Percentiles rank a stretch among this genome's conserved stretches.
phyloP scores from a whole-genome alignment of 2,888 invertebrate species.

The Phaonia tiefii region DNA sequence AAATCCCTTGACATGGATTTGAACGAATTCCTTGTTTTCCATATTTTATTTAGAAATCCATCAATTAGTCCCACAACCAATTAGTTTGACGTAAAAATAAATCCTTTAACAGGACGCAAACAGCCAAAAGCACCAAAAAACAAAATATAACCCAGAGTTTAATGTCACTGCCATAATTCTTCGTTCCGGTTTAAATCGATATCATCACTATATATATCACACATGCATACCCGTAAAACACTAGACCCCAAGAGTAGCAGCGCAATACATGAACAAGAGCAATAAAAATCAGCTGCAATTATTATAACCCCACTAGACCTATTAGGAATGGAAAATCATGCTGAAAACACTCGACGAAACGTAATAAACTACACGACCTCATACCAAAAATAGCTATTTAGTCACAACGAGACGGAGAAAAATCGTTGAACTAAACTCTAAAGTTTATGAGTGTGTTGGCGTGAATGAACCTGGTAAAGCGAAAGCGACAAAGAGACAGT shows the following conservation, averaged over 20 bases:
- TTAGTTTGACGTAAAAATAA: constrained; percentile 33
- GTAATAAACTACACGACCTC: not conserved
- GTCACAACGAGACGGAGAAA: constrained; percentile 5
- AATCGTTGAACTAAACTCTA: not conserved
- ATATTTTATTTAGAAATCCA: constrained; percentile 34
- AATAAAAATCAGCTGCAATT: constrained; percentile 46
- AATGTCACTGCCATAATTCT: constrained; percentile 40
- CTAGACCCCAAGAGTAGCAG: not conserved
- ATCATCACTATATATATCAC: constrained; percentile 15
- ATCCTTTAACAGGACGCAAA: not conserved
- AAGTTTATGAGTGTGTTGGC: constrained; percentile 40
- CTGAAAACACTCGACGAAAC: constrained; percentile 3
- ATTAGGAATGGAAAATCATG: constrained; percentile 29
- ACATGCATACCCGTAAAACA: not conserved
- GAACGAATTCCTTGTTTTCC: too few species aligned
- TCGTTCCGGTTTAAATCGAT: constrained; percentile 36
- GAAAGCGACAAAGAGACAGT: not conserved
- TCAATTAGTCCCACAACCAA: constrained; percentile 35
- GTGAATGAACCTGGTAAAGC: not conserved
- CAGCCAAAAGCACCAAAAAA: not conserved
- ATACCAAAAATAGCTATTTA: not conserved
- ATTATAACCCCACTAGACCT: constrained; percentile 51
- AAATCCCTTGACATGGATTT: too few species aligned
- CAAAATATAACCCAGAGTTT: constrained; percentile 19
- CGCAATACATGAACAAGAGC: not conserved